Base-by-base conservation (phyloP, 1,140 invertebrate species). In the Amphibalanus amphitrite region DNA sequence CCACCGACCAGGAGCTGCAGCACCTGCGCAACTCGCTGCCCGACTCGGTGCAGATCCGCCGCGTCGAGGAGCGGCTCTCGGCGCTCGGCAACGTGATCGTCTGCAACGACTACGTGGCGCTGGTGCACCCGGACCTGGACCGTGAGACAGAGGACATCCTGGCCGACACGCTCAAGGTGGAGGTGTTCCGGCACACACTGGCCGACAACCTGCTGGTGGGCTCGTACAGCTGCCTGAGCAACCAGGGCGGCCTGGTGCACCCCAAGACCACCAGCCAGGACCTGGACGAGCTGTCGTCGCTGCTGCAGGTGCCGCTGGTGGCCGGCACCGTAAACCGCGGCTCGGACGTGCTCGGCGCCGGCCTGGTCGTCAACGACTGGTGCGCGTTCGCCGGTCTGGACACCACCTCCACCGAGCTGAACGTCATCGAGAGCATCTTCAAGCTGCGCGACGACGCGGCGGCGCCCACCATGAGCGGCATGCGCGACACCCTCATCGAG, bases 311-410 rank as follows among this genome's bases (percentile, higher is more conserved):
- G 65, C 97, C 97, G 69, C 80, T 95, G 67, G 90, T 90, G 73
- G 95, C 97, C 25, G 96, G 96, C 6, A 99, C 96, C 69, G 89
- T 99, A 10, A 99, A 99, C 81, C 83, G 95, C 78, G 97, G 97
- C 65, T 97, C 93, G 78, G 93, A 98, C 77, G 90, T 98, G 0
- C 86, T 99, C 70, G 95, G 89, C 17, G 95, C 90, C 47, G 97
- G 97, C 0, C 84, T 98, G 82, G 93, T 97, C 8, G 97, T 97
- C 10, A 99, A 99, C 79, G 97, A 99, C 82, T 99, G 95, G 95
- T 86, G 87, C 75, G 90, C 93, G 28, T 98, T 98, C 81, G 95
- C 93, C 82, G 97, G 97, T 38, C 88, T 95, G 83, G 94, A 96
- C 79, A 98, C 97, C 29, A 99, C 97, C 23, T 91, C 94, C 64